phyloP scores from a whole-genome alignment of 2,797 vertebrate genomes.

The Phataginus tetradactyla region DNA sequence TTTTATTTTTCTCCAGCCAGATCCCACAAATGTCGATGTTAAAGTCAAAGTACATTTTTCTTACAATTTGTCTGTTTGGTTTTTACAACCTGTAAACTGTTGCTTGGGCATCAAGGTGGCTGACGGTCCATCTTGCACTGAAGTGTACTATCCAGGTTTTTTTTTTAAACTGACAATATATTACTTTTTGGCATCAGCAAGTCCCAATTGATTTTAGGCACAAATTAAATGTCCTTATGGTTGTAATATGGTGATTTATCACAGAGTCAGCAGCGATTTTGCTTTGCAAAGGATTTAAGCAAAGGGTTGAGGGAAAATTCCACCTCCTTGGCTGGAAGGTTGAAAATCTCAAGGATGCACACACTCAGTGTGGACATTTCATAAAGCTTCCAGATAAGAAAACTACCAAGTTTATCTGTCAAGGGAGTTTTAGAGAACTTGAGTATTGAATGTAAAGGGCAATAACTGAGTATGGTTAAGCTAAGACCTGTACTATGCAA shows the following conservation, averaged over 20 bases:
- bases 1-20: constrained; percentile 26
- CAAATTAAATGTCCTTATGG: constrained; percentile 86
- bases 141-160: constrained; percentile 60
- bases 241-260: constrained; percentile 85
- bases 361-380: constrained; percentile 48
- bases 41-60: constrained; percentile 77
- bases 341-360: constrained; percentile 19
- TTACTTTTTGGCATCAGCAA: constrained; percentile 81
- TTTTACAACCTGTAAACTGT: constrained; percentile 80
- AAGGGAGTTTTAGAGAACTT: constrained; percentile 47
- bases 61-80: constrained; percentile 74
- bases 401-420: neutral
- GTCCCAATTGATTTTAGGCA: constrained; percentile 82
- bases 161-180: constrained; percentile 79
- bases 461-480: constrained; percentile 32
- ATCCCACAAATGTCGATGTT: neutral
- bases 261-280: constrained; percentile 71
- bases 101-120: constrained; percentile 72
- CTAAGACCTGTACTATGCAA: neutral
- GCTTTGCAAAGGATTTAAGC: constrained; percentile 65
- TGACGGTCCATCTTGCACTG: constrained; percentile 59
- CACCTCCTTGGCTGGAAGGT: neutral
- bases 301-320: neutral
- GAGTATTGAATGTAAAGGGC: constrained; percentile 46
- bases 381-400: constrained; percentile 31